These are phyloP conservation scores for Gastrophryne carolinensis DNA, from an alignment of 2,797 vertebrate species.

Conservation along the genomic window DNA sequence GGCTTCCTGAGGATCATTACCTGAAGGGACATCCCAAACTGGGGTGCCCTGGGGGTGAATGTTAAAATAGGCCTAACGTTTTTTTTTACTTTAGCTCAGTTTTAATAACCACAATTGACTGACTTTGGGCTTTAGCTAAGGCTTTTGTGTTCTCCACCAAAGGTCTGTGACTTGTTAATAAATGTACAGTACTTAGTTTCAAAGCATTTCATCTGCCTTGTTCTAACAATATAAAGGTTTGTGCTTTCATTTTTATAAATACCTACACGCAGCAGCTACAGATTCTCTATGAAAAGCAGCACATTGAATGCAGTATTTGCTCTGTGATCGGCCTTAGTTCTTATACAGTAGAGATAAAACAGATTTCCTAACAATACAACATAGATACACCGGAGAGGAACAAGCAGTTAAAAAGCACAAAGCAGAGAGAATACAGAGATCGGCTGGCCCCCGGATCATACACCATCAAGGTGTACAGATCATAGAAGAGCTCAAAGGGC, in stretches of 20 bases:
- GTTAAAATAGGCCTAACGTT: too few relatives aligned
- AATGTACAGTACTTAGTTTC: constrained; percentile 17
- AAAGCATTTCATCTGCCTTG: constrained; percentile 16
- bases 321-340: constrained; percentile 24
- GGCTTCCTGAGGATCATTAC: too few relatives aligned
- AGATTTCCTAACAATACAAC: constrained; percentile 26
- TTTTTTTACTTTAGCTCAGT: background rate
- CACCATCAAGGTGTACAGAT: constrained; percentile 8
- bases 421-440: constrained; percentile 23
- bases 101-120: background rate
- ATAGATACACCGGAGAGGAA: constrained; percentile 9
- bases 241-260: constrained; percentile 15
- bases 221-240: constrained; percentile 21
- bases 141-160: constrained; percentile 11
- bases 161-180: constrained; percentile 9
- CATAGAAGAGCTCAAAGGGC: background rate
- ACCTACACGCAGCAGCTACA: constrained; percentile 34
- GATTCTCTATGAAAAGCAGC: background rate
- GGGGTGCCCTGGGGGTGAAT: too few relatives aligned
- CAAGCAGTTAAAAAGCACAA: constrained; percentile 18
- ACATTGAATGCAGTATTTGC: constrained; percentile 11
- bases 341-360: constrained; percentile 43
- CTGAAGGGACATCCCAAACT: too few relatives aligned
- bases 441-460: constrained; percentile 18
- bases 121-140: background rate